A percentile compares a stretch with the other conserved stretches of the same genome.
Evolutionary conservation across 2,888 invertebrate species (phyloP).

Genomic region (Uloborus plumipes): DNA sequence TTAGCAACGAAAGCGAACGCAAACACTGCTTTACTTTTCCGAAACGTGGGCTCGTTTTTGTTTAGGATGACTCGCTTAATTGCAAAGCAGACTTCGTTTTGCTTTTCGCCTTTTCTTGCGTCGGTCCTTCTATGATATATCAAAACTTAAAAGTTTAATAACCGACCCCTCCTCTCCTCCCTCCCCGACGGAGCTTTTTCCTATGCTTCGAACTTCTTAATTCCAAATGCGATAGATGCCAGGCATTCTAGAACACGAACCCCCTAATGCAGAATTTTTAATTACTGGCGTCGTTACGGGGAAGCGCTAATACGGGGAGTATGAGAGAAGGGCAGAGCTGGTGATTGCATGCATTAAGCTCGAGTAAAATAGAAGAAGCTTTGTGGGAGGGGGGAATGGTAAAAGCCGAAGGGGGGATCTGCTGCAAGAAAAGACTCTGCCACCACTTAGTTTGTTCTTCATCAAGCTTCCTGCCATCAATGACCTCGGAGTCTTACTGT

Average conservation of each 20-base stretch:
- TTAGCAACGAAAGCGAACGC: conserved; percentile 25
- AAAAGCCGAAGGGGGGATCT: conserved; percentile 13
- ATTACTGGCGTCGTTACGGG: conserved; percentile 59
- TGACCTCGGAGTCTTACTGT: conserved; percentile 35
- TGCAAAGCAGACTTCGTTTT: conserved; percentile 41
- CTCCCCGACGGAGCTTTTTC: conserved; percentile 1
- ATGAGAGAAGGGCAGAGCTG: conserved; percentile 19
- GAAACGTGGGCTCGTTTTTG: conserved; percentile 40
- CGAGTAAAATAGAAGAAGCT: conserved; percentile 24
- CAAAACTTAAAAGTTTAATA: conserved; percentile 63
- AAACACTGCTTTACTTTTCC: conserved; percentile 14
- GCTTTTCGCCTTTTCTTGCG: conserved; percentile 26
- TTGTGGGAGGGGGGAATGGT: conserved; percentile 15
- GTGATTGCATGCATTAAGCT: conserved; percentile 53
- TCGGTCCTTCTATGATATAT: conserved; percentile 52
- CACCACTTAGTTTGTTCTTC: conserved; percentile 48
- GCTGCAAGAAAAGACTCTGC: conserved; percentile 54
- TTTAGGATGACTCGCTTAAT: conserved; percentile 37
- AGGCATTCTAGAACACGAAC: conserved; percentile 41
- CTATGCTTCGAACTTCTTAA: conserved; percentile 45
- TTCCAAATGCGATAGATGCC: conserved; percentile 61
- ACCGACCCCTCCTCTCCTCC: conserved; percentile 15
- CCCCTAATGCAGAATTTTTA: conserved; percentile 60
- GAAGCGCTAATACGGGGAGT: conserved; percentile 54
- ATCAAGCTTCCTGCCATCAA: conserved; percentile 28